Base-by-base conservation (phyloP, 2,113 vertebrate species). In the Strigops habroptila region DNA sequence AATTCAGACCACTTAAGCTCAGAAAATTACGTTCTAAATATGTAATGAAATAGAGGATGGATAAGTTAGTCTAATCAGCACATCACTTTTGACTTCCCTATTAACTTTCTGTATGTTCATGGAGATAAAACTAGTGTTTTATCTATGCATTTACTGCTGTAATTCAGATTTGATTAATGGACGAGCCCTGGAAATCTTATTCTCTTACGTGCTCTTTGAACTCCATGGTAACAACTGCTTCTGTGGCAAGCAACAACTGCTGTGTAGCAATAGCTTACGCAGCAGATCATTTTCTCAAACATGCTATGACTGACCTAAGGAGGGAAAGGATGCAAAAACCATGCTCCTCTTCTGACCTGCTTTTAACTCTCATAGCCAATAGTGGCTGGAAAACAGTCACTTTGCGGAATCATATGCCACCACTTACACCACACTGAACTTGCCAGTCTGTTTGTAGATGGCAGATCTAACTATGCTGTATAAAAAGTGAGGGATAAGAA, bases 1-100 rank as follows among this genome's bases (percentile, higher is more conserved):
- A 91, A 83, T 63, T 82, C 74, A 70, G 37, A 62, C 31, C n/a
- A 75, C 75, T 59, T 57, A 88, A 88, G 75, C 12, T 67, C 31
- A 53, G 43, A 78, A 87, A 78, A 68, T 31, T 33, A 74, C 74
- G 15, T 77, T 71, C n/a, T 59, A 75, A 76, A 59, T 23, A 85
- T 19, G 53, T 39, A 75, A 37, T 14, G 35, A 93, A 94, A 48
- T 14, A 53, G 41, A 51, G 8, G 27, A 48, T 33, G 44, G 18
- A 86, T 23, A 91, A 81, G 77, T 70, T 14, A 82, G 10, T 23
- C 25, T 52, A 43, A 73, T 69, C 41, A 70, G 43, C 18, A 52
- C 7, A 12, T 48, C 12, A 9, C 60, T 74, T 76, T 76, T 39
- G 1, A 71, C 23, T 67, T 39, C 35, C 41, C 24, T 52, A 35